Percentiles rank a stretch among this genome's conserved stretches.
Evolutionary conservation across 2,888 invertebrate genomes (phyloP).

Genomic region (Fragum sueziense): DNA sequence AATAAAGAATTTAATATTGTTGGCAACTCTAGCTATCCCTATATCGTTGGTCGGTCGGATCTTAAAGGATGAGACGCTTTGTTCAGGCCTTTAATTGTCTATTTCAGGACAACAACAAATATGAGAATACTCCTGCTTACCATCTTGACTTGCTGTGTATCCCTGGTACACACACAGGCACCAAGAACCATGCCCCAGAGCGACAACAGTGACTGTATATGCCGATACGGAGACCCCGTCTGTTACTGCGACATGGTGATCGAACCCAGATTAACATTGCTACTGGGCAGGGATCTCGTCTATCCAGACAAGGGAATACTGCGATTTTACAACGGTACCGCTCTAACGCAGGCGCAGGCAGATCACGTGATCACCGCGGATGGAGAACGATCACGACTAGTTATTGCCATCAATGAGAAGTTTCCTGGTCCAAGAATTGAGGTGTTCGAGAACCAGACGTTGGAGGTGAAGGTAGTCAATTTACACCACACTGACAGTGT

Average conservation of each 20-base stretch:
- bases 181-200: constrained; percentile 24
- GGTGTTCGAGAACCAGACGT: constrained; percentile 63
- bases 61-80: no score
- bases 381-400: constrained; percentile 57
- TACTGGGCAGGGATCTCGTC: constrained; percentile 31
- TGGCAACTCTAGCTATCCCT: no score
- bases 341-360: constrained; percentile 4
- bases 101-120: no score
- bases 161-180: not conserved
- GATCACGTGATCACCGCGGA: constrained; percentile 61
- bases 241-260: constrained; percentile 55
- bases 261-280: constrained; percentile 58
- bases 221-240: constrained; percentile 17
- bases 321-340: constrained; percentile 10
- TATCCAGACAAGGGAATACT: constrained; percentile 42
- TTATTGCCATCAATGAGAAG: constrained; percentile 66
- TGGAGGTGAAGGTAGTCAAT: constrained; percentile 60
- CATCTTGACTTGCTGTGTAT: not conserved
- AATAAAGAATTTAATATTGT: no score
- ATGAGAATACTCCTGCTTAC: no score
- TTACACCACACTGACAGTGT: constrained; percentile 61
- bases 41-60: no score
- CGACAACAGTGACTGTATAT: constrained; percentile 25
- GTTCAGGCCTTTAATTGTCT: no score
- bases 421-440: constrained; percentile 73